Evolutionary conservation across 2,113 vertebrate genomes (phyloP).

Genomic region (Grammomys surdaster): DNA sequence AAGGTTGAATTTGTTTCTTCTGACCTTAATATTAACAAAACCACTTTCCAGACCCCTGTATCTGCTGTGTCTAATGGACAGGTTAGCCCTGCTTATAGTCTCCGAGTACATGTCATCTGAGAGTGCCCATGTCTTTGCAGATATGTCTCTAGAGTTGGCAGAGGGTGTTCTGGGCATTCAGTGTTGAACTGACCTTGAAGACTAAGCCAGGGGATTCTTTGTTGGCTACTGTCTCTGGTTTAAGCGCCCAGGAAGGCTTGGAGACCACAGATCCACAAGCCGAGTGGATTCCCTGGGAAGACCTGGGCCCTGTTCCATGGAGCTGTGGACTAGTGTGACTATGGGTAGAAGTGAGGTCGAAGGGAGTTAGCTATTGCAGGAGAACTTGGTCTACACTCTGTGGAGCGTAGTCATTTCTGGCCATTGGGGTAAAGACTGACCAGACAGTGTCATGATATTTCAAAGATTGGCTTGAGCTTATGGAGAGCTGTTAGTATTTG

Average conservation of each 20-base stretch:
- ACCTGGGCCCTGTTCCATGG: rapidly evolving
- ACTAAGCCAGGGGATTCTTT: not conserved
- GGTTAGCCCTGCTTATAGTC: not conserved
- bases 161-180: not conserved
- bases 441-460: not conserved
- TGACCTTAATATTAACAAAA: not conserved
- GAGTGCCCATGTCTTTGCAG: not conserved
- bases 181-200: not conserved
- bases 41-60: not conserved
- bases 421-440: not conserved
- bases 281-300: not conserved
- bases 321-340: not conserved
- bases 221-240: not conserved
- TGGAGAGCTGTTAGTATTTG: not conserved
- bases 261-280: not conserved
- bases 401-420: not conserved
- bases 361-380: not conserved
- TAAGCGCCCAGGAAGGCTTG: not conserved
- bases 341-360: not conserved
- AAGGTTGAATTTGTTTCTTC: not conserved
- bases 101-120: rapidly evolving
- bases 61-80: not conserved
- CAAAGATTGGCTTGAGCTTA: not conserved
- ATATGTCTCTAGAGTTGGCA: not conserved
- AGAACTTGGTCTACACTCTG: not conserved